phyloP scores from a whole-genome alignment of 35 echinoderm and acorn worm species.

The Stichopus chloronotus region DNA sequence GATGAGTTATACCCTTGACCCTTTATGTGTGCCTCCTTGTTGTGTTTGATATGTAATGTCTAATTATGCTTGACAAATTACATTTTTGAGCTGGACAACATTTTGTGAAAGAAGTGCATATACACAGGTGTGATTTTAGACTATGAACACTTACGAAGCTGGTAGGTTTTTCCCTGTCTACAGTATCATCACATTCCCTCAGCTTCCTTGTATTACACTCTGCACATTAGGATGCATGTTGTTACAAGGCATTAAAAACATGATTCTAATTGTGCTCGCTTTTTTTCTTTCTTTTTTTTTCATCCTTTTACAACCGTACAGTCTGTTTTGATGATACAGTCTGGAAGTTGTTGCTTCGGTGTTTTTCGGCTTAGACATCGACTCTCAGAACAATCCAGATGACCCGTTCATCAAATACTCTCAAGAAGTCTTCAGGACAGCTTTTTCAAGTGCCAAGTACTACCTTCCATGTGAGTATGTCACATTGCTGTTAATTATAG shows the following conservation, averaged over 20 bases:
- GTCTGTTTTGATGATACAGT: constrained; percentile 16
- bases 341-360: constrained; percentile 27
- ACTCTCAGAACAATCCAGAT: constrained; percentile 56
- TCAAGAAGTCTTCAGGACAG: background rate
- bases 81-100: too few species aligned
- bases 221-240: too few species aligned
- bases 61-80: too few species aligned
- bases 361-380: constrained; percentile 40
- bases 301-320: background rate
- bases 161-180: background rate
- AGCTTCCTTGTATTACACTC: background rate
- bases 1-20: too few species aligned
- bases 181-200: background rate
- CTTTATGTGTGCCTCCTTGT: too few species aligned
- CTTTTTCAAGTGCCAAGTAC: background rate
- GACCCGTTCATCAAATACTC: constrained; percentile 39
- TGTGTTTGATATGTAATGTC: too few species aligned
- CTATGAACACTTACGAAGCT: background rate
- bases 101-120: background rate
- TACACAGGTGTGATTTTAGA: background rate
- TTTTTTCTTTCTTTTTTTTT: background rate
- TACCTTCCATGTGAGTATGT: background rate
- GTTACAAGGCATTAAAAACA: background rate
- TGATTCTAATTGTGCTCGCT: background rate
- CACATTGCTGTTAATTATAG: too few species aligned